Evolutionary conservation across 2,113 vertebrate genomes (phyloP), one percentile per base, ranked within the genome.

Genomic region (Trachemys scripta): DNA sequence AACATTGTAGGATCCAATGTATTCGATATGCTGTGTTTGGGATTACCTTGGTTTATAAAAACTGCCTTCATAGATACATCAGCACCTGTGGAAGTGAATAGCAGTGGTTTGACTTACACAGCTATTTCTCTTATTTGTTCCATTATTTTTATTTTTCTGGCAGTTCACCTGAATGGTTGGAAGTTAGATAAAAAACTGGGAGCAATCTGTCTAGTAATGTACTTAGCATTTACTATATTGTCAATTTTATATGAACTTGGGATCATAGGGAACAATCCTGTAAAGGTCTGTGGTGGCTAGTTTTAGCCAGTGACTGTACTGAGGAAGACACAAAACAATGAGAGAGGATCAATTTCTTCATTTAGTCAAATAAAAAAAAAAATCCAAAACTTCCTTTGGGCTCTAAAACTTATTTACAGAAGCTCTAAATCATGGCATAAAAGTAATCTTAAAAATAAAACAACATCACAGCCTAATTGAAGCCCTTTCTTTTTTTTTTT

Each of bases 1-100:
- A 99, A 99, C 98, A 99, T 99, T 22, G 99, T 99, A 94, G 99
- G 99, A 95, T 99, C 99, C 38, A 99, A 99, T 2, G 99, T 99
- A 22, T 99, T 99, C 88, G 99, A 99, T 96, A 98, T 99, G 99
- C 98, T 99, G 59, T 99, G 99, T 94, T 98, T 99, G 90, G 99
- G 99, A 54, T 96, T 99, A 91, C 99, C 99, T 1, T 99, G 99
- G 99, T 99, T 99, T 98, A 99, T 99, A 96, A 99, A 99, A 97
- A 99, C 99, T 9, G 99, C 98, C 89, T 99, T 99, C 96, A 97
- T 99, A 96, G 98, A 99, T 91, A 95, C 98, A 29, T 97, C 97
- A 20, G 97, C 98, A 93, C 99, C 99, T 2, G 98, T 99, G 80
- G 98, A 99, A 94, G 99, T 99, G 82, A 99, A 98, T 97, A 99